Evolutionary conservation across 2,797 vertebrate genomes (phyloP), one percentile per base, ranked within the genome.

Genomic region (Sternotherus odoratus): DNA sequence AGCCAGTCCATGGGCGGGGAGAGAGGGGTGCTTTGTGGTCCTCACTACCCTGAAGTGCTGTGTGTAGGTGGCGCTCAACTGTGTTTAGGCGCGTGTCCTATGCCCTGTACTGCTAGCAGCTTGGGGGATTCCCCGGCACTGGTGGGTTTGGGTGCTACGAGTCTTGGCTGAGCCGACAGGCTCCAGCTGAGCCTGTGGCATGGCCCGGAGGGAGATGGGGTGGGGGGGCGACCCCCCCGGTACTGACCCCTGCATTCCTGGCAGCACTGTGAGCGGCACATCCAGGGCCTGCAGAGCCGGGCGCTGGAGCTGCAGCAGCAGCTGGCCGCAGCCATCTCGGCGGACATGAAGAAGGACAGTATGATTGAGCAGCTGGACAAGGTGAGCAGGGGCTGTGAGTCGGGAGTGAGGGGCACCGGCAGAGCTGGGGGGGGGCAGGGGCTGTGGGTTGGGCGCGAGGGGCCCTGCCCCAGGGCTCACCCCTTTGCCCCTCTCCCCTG

Each of bases 281-380:
- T 98, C 60, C 97, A 98, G 88, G 96, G 83, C 77, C 94, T 98
- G 8, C 98, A 98, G 95, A 97, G 92, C 87, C 98, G 97, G 23
- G 97, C 97, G 82, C 91, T 98, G 54, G 98, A 98, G 82, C 87
- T 98, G 21, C 98, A 98, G 87, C 98, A 98, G 69, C 97, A 98
- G 89, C 87, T 98, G 88, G 97, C 97, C 0, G 97, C 98, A 50
- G 98, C 98, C 5, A 91, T 98, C 90, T 97, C 98, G 12, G 98
- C 98, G 0, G 98, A 98, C 94, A 96, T 96, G 89, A 98, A 98
- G 97, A 98, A 98, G 84, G 98, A 98, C 90, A 87, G 97, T 91
- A 98, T 98, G 98, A 98, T 98, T 15, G 98, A 98, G 78, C 98
- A 98, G 85, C 97, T 98, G 78, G 98, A 98, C 94, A 98, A 98